Base-by-base conservation (phyloP, 2,797 vertebrate genomes). In the Sphenodon punctatus region DNA sequence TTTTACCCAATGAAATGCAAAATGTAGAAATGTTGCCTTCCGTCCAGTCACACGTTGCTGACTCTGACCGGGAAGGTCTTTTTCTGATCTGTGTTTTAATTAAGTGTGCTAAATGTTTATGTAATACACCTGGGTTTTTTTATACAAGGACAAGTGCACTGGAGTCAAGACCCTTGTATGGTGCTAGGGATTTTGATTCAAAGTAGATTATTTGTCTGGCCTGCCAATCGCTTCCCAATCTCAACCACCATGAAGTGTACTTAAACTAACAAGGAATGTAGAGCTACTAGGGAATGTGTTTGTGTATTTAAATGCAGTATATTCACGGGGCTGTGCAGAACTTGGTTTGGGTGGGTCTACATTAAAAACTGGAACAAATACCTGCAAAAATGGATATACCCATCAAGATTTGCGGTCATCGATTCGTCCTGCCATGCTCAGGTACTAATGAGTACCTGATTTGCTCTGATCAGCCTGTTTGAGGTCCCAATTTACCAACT, bases 121-220 rank as follows among this genome's bases (percentile, higher is more conserved):
- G 67, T 34, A 51, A 48, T 20, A 5, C n/a, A 32, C 45, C 39
- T 36, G 34, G 12, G 30, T 11, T 6, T 41, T 6, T 53, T 67
- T 17, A 5, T 5, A 19, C 1, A 27, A 56, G 49, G 71, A 2
- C 8, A 82, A 30, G 19, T 5, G 7, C 41, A 9, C 38, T 4
- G 20, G 36, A 7, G 17, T 66, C 14, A 10, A 55, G 42, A 32
- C 41, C 10, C 41, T 78, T 43, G 11, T 7, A 25, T 2, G 0
- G 0, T 32, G 3, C 15, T 45, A 76, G 12, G 55, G 5, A 2
- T 53, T n/a, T 53, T 10, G 3, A 34, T 69, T 69, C 4, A 49
- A 63, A 32, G 71, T 14, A 59, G 82, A 13, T 34, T 5, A 4
- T 75, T 56, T 19, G 6, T 34, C 3, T 17, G 45, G 34, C 10